These are phyloP conservation scores for Tribolium castaneum DNA, from an alignment of 1,140 invertebrate genomes.

Conservation along the genomic window DNA sequence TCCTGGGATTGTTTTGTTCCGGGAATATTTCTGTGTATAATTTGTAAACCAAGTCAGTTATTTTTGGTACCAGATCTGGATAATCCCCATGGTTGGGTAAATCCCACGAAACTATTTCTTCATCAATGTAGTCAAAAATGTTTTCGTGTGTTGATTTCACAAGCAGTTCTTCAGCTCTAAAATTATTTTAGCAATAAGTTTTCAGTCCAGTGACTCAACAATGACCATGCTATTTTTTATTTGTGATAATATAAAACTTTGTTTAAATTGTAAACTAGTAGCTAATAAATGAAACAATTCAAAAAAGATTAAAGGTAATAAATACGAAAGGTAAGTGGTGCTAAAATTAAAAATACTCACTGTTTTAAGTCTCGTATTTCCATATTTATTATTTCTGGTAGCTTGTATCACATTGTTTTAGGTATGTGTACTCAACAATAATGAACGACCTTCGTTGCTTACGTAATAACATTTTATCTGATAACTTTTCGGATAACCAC, in stretches of 20 bases:
- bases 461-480: slow-evolving; percentile 11
- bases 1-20: background rate
- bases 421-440: background rate
- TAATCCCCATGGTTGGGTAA: background rate
- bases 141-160: background rate
- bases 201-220: too few relatives aligned
- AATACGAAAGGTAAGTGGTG: too few relatives aligned
- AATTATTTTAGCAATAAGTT: too few relatives aligned
- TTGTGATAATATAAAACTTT: too few relatives aligned
- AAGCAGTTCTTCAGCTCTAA: slow-evolving; percentile 25
- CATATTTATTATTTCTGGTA: slow-evolving; percentile 6
- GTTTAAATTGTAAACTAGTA: too few relatives aligned
- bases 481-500: background rate
- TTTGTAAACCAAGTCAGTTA: slow-evolving; percentile 19
- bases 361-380: slow-evolving; percentile 5
- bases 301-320: too few relatives aligned
- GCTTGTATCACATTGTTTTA: slow-evolving; percentile 21
- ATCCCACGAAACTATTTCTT: slow-evolving; percentile 6
- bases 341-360: slow-evolving; percentile 6
- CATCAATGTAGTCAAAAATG: slow-evolving; percentile 19
- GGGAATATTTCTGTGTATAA: slow-evolving; percentile 16
- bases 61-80: background rate
- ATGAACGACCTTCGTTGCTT: background rate
- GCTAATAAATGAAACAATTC: too few relatives aligned
- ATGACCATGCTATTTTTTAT: too few relatives aligned